Percentiles rank a stretch among this genome's conserved stretches.
phyloP scores from a whole-genome alignment of 2,797 vertebrate genomes.

The Brachyrhaphis roseni region DNA sequence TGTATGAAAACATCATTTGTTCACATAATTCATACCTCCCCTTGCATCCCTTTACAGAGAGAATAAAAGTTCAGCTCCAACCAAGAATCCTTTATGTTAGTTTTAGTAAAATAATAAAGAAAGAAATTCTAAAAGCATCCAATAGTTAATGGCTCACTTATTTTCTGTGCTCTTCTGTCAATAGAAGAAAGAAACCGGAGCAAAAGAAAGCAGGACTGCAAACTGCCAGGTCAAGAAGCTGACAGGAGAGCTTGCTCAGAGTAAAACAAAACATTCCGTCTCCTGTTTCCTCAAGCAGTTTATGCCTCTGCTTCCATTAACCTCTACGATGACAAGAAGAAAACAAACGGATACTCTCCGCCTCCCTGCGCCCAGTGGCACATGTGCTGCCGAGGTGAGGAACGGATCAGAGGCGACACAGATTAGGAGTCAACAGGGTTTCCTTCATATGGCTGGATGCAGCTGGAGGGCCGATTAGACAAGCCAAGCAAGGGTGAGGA shows the following conservation, averaged over 20 bases:
- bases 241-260: constrained; percentile 57
- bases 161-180: constrained; percentile 11
- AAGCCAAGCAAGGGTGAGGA: constrained; percentile 60
- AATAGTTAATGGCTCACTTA: constrained; percentile 36
- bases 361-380: constrained; percentile 44
- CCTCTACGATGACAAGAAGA: constrained; percentile 67
- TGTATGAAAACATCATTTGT: constrained; percentile 61
- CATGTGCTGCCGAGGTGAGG: constrained; percentile 59
- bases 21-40: constrained; percentile 33
- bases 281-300: constrained; percentile 68
- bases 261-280: constrained; percentile 68
- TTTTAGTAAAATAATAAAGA: constrained; percentile 13
- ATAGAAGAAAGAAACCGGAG: constrained; percentile 7
- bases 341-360: constrained; percentile 63
- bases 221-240: constrained; percentile 28
- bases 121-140: not conserved
- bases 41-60: not conserved
- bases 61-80: not conserved
- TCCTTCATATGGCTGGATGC: constrained; percentile 72
- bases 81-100: not conserved
- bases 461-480: constrained; percentile 73
- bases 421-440: constrained; percentile 75
- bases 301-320: constrained; percentile 72
- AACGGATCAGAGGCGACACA: constrained; percentile 69
- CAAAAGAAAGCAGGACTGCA: constrained; percentile 14